phyloP scores from a whole-genome alignment of 2,888 invertebrate species.

The Drosophila lacicola region DNA sequence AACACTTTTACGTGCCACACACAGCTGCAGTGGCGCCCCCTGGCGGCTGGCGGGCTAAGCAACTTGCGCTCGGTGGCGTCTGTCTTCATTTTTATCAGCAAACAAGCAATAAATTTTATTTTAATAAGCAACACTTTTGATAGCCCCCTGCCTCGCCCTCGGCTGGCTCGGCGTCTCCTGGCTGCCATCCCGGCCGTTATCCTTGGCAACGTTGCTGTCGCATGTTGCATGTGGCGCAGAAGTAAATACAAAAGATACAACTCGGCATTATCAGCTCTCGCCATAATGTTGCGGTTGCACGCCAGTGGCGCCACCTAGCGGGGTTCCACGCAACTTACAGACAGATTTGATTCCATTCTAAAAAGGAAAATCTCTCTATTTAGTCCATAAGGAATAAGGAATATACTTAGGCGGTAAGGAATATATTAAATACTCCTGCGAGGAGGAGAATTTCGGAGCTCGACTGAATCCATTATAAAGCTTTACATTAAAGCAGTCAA shows the following conservation, averaged over 20 bases:
- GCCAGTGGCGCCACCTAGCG: conserved; percentile 46
- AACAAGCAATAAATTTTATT: conserved; percentile 81
- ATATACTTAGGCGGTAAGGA: no score
- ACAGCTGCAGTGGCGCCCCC: conserved; percentile 16
- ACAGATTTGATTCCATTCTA: no score
- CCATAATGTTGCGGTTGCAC: conserved; percentile 46
- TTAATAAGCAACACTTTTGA: conserved; percentile 81
- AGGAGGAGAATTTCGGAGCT: no score
- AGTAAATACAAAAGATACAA: conserved; percentile 76
- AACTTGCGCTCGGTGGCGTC: conserved; percentile 27
- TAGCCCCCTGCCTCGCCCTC: conserved; percentile 49
- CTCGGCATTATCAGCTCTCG: conserved; percentile 52
- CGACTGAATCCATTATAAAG: no score
- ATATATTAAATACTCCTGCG: no score
- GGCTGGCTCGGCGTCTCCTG: no score
- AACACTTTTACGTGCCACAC: conserved; percentile 70
- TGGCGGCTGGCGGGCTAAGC: conserved; percentile 10
- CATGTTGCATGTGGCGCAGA: conserved; percentile 55
- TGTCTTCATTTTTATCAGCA: conserved; percentile 77
- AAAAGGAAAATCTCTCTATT: no score
- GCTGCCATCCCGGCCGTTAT: conserved; percentile 23
- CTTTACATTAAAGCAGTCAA: no score
- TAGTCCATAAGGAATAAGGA: no score
- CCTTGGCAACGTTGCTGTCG: conserved; percentile 27
- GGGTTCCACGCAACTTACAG: not conserved